Evolutionary conservation across 2,797 vertebrate genomes (phyloP), one percentile per base, ranked within the genome.

Genomic region (Ceryle rudis): DNA sequence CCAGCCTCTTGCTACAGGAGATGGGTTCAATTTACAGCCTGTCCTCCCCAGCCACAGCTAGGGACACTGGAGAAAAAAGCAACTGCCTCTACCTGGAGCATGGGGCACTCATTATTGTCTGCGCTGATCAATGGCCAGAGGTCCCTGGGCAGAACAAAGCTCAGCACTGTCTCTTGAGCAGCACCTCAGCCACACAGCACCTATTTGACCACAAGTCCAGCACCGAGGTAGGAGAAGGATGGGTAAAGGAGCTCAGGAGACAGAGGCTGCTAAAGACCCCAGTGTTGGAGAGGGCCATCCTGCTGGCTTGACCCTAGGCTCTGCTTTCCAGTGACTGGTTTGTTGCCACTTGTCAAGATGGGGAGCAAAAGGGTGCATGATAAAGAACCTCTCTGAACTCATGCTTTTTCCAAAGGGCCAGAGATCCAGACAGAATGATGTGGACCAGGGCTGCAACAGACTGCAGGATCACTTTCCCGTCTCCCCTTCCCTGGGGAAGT

Each of bases 21-120:
- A 60, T 42, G 35, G 33, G 35, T 52, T 82, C 85, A 62, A 87
- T 86, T 91, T 83, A 77, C n/a, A 87, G 31, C 65, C 55, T 90
- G 44, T 79, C 55, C 78, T 86, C 57, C 65, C 26, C 5, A 17
- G 46, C 28, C 44, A 23, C 70, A 95, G 52, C 5, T 65, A 52
- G 8, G 11, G 7, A 25, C 42, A 62, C 16, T 35, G 52, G 51
- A 89, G 29, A 64, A 87, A 54, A 96, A 69, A 26, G 70, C 74
- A 95, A 35, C n/a, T 74, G 44, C 14, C 62, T 9, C 11, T 62
- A 28, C 44, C 37, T 54, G 83, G 25, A 66, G 61, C 74, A 72
- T 77, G 67, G 60, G 41, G 20, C 46, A 74, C 33, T 5, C 4
- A 0, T 83, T 73, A 51, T 47, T 74, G 44, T 91, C 39, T 47